phyloP scores from a whole-genome alignment of 2,113 vertebrate genomes.

The Colossoma macropomum region DNA sequence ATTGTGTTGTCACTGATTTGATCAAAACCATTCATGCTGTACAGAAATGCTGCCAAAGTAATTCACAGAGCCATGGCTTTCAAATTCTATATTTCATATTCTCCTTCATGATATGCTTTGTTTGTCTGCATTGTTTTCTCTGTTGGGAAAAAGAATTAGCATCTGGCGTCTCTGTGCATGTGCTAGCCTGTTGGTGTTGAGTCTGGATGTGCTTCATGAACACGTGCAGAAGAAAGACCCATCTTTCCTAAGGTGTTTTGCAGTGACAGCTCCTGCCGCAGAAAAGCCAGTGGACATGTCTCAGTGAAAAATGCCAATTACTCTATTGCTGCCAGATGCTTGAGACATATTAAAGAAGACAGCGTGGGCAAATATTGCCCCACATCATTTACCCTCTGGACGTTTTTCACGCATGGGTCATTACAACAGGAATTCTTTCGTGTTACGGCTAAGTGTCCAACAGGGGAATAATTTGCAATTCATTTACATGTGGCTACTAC shows the following conservation, averaged over 20 bases:
- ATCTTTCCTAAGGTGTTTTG: not conserved
- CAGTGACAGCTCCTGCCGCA: not conserved
- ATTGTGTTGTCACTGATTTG: not conserved
- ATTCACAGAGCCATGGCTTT: not conserved
- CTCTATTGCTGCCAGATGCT: not conserved
- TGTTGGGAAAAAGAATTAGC: not conserved
- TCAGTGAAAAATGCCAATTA: conserved; percentile 4
- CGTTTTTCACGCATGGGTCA: not conserved
- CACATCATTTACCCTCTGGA: not conserved
- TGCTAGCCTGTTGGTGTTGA: not conserved
- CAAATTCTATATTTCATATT: conserved; percentile 13
- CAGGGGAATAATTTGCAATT: not conserved
- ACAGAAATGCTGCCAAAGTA: conserved; percentile 7
- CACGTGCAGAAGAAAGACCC: conserved; percentile 1
- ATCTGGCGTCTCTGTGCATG: conserved; percentile 14
- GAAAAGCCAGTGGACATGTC: not conserved
- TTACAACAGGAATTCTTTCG: conserved; percentile 4
- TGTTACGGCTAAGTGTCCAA: not conserved
- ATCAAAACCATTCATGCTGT: not conserved
- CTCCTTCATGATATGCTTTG: not conserved
- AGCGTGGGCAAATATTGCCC: not conserved
- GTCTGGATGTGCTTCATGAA: conserved; percentile 6
- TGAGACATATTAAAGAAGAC: not conserved
- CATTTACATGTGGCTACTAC: not conserved
- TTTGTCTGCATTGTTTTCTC: not conserved